Percentiles rank a stretch among this genome's conserved stretches.
These are phyloP conservation scores for Chloroceryle inda DNA, from an alignment of 2,797 vertebrate genomes.

Conservation along the genomic window DNA sequence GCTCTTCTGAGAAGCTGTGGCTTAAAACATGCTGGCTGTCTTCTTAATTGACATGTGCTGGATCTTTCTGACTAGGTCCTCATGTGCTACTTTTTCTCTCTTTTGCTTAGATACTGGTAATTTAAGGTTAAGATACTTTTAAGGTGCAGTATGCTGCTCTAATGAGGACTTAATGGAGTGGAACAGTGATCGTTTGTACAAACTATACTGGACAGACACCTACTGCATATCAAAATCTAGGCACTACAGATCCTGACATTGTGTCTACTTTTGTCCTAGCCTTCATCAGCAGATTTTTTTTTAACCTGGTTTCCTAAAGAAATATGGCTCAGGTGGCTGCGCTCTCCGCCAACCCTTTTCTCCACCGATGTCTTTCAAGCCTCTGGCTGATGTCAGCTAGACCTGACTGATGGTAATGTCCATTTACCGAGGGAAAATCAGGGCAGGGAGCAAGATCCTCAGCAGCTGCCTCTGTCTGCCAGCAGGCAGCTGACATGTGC, in stretches of 20 bases:
- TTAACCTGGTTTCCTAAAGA: conserved; percentile 37
- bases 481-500: rapidly evolving
- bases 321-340: neutral
- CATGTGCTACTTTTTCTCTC: conserved; percentile 14
- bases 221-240: conserved; percentile 19
- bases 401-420: neutral
- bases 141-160: conserved; percentile 49
- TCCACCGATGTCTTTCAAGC: neutral
- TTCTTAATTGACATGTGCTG: neutral
- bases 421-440: neutral
- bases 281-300: conserved; percentile 57
- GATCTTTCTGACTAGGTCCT: neutral
- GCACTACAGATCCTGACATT: conserved; percentile 1
- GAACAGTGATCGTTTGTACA: conserved; percentile 43
- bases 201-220: conserved; percentile 5
- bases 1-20: conserved; percentile 70
- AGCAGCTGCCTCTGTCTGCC: neutral
- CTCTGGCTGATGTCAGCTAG: neutral
- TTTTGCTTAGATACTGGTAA: conserved; percentile 44
- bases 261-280: conserved; percentile 30
- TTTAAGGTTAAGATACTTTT: conserved; percentile 62
- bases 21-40: conserved; percentile 37
- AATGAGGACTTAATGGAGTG: conserved; percentile 58
- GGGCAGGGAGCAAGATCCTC: neutral
- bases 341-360: neutral